Percentiles rank a stretch among this genome's conserved stretches.
phyloP scores from a whole-genome alignment of 2,888 invertebrate species.

The Ophion ventricosus region DNA sequence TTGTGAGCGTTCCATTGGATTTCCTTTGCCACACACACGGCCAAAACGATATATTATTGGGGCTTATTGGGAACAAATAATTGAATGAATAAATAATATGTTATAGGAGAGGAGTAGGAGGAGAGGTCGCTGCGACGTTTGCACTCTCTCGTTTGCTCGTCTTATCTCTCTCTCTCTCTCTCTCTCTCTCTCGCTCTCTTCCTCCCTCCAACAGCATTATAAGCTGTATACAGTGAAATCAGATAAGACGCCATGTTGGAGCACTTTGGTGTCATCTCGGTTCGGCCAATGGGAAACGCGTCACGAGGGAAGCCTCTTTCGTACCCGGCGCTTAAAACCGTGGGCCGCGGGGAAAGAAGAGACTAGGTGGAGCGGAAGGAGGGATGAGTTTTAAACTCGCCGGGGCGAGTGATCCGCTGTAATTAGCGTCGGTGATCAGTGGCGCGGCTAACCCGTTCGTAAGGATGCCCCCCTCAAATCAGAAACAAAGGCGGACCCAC shows the following conservation, averaged over 20 bases:
- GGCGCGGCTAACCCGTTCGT: slow-evolving; percentile 82
- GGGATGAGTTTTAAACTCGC: slow-evolving; percentile 81
- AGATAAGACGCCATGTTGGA: slow-evolving; percentile 82
- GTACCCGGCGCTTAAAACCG: slow-evolving; percentile 74
- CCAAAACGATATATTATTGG: neutral
- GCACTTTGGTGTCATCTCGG: slow-evolving; percentile 81
- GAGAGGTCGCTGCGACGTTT: neutral
- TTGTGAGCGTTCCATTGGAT: neutral
- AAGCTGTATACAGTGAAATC: slow-evolving; percentile 74
- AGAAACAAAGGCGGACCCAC: slow-evolving; percentile 78
- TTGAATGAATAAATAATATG: neutral
- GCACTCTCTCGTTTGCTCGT: slow-evolving; percentile 41
- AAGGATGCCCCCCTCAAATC: slow-evolving; percentile 81
- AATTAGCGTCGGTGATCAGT: slow-evolving; percentile 82
- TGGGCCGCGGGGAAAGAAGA: neutral
- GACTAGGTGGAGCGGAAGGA: slow-evolving; percentile 57
- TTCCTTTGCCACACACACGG: neutral
- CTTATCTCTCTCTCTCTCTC: slow-evolving; percentile 47
- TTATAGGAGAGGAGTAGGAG: neutral
- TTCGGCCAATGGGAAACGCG: slow-evolving; percentile 78
- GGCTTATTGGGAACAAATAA: neutral
- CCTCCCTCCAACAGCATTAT: slow-evolving; percentile 15
- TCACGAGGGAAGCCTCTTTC: slow-evolving; percentile 79
- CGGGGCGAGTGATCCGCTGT: slow-evolving; percentile 80
- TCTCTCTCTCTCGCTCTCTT: slow-evolving; percentile 52